Evolutionary conservation across 92 coral and sea anemone species (phyloP).

Genomic region (Porites divaricata): DNA sequence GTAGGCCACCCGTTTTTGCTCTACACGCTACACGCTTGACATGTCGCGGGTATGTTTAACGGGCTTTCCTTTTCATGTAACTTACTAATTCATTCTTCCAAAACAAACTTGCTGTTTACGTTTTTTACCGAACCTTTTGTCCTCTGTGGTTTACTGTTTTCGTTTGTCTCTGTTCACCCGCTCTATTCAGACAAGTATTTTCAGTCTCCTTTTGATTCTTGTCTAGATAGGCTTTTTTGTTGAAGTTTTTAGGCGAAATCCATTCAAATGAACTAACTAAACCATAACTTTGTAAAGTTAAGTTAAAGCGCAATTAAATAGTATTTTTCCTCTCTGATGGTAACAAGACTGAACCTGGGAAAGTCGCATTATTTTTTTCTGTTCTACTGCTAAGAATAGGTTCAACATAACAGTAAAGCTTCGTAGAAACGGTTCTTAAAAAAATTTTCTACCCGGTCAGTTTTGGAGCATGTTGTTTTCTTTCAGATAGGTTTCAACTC

Average conservation of each 20-base stretch:
- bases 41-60: slow-evolving; percentile 9
- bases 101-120: slow-evolving; percentile 31
- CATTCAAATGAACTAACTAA: neutral
- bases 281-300: too few relatives aligned
- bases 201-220: slow-evolving; percentile 7
- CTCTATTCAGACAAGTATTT: slow-evolving; percentile 16
- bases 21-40: slow-evolving; percentile 25
- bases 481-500: too few relatives aligned
- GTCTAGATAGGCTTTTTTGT: neutral
- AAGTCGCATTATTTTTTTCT: too few relatives aligned
- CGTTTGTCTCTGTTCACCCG: slow-evolving; percentile 30
- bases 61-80: slow-evolving; percentile 9
- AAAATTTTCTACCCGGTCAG: too few relatives aligned
- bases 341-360: too few relatives aligned
- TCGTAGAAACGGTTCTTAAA: too few relatives aligned
- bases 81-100: slow-evolving; percentile 37
- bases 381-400: too few relatives aligned
- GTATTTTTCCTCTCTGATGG: too few relatives aligned
- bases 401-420: too few relatives aligned
- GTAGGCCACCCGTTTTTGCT: slow-evolving; percentile 19
- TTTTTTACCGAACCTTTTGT: slow-evolving; percentile 25
- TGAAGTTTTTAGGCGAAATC: neutral
- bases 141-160: slow-evolving; percentile 24
- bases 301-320: too few relatives aligned
- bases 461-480: too few relatives aligned